phyloP scores from a whole-genome alignment of 2,113 vertebrate genomes.

The Notarius lentiginosus region DNA sequence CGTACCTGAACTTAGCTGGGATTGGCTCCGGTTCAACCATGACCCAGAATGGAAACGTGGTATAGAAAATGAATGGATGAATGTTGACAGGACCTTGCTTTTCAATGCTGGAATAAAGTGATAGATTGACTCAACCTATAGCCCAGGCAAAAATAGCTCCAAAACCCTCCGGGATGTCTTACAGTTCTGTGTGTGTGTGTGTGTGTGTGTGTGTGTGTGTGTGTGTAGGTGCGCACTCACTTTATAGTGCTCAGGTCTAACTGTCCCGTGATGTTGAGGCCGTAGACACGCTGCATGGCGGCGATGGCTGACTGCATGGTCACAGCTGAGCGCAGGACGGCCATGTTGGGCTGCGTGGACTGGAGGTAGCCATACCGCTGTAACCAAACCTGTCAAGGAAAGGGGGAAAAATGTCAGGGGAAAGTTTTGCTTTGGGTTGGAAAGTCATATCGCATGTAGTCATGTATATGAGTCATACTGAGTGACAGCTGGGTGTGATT shows the following conservation, averaged over 20 bases:
- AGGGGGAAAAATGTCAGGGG: background rate
- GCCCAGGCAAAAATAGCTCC: background rate
- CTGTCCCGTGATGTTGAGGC: constrained; percentile 87
- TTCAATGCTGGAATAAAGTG: background rate
- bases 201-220: constrained; percentile 2
- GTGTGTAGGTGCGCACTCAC: constrained; percentile 71
- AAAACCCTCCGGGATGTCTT: background rate
- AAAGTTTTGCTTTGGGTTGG: background rate
- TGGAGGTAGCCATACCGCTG: constrained; percentile 89
- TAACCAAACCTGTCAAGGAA: constrained; percentile 82
- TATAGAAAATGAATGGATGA: no score
- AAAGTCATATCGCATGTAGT: background rate
- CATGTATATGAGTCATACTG: background rate
- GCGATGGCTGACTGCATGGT: constrained; percentile 86
- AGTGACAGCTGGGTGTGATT: background rate
- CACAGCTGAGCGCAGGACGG: constrained; percentile 81
- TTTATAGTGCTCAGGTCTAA: constrained; percentile 86
- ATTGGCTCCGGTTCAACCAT: no score
- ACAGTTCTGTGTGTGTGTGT: constrained; percentile 20
- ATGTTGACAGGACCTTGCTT: background rate
- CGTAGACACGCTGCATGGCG: constrained; percentile 88
- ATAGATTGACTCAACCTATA: background rate
- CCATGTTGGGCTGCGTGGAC: constrained; percentile 79
- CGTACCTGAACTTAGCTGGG: no score
- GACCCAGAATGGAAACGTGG: no score